Conservation (phyloP, 2,113 vertebrate species). For the Seriola quinqueradiata region DNA sequence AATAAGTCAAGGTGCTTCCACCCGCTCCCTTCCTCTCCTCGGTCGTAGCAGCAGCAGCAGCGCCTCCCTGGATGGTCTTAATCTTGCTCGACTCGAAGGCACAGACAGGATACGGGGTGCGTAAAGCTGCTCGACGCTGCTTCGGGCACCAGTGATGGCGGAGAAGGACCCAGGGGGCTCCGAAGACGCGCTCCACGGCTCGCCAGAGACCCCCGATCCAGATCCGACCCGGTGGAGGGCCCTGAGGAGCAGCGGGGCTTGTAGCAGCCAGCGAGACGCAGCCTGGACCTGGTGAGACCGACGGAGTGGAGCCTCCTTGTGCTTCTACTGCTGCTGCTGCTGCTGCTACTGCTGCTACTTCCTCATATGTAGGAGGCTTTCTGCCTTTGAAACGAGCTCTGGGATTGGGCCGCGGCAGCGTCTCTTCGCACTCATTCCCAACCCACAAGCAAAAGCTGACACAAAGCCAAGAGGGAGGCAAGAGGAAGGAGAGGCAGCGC, state of each 20-base stretch:
- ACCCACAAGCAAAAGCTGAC: constrained; percentile 83
- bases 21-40: constrained; percentile 41
- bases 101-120: constrained; percentile 60
- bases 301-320: constrained; percentile 73
- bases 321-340: constrained; percentile 50
- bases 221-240: constrained; percentile 77
- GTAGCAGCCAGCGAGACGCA: constrained; percentile 79
- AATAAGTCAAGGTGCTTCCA: constrained; percentile 46
- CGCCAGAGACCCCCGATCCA: constrained; percentile 83
- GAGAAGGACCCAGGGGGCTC: constrained; percentile 74
- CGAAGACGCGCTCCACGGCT: constrained; percentile 84
- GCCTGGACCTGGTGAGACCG: constrained; percentile 69
- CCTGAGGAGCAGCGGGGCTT: constrained; percentile 76
- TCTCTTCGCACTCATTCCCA: constrained; percentile 79
- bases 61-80: constrained; percentile 59
- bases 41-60: constrained; percentile 32
- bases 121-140: constrained; percentile 63
- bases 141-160: constrained; percentile 72
- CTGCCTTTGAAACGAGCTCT: constrained; percentile 81
- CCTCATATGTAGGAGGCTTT: constrained; percentile 87
- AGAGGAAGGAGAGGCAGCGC: constrained; percentile 82
- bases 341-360: constrained; percentile 78
- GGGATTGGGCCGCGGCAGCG: constrained; percentile 83
- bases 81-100: constrained; percentile 52
- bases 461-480: constrained; percentile 85